Base-by-base conservation (phyloP, 1,140 invertebrate species). In the Zeugodacus cucurbitae region DNA sequence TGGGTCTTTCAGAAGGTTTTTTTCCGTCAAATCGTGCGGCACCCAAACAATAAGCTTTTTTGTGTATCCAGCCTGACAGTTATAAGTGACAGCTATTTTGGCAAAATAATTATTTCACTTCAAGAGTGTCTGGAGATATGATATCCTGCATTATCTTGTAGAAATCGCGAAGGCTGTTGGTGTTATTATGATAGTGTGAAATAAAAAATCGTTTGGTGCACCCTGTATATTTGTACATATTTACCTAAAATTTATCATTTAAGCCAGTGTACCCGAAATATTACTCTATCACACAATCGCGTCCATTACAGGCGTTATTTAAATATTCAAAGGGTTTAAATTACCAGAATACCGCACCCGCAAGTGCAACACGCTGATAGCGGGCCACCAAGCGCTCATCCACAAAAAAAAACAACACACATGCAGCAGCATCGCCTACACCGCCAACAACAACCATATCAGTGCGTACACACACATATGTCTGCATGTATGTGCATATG, bases 291-390 rank as follows among this genome's bases (percentile, higher is more conserved):
- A 74, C 70, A 74, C 70, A 37, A 41, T n/a, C 70, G 34, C 70
- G 5, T n/a, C 37, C 70, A 74, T 74, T 74, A 74, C 70, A 74
- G 37, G 37, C 70, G 70, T 74, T 70, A 74, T 74, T 74, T 74
- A 74, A 74, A 74, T 74, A 74, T 74, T 74, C 70, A 74, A 74
- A 74, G 70, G 37, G 70, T 74, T 74, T 74, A 74, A 74, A 74
- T 74, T 74, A 41, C 70, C 70, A 74, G 44, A 74, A 74, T 74
- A 74, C 70, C 20, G 29, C 34, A 41, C 20, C 34, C 70, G 70
- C 29, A 22, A 74, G n/a, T 74, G 70, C 70, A 11, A 29, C 22
- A 22, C 70, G 70, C 34, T 74, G 70, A 74, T 74, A 74, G 70
- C n/a, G 14, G 2, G 22, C 70, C 64, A 62, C 22, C 58, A 62